Base-by-base conservation (phyloP, 1,140 invertebrate species). In the Macrocentrus cingulum region DNA sequence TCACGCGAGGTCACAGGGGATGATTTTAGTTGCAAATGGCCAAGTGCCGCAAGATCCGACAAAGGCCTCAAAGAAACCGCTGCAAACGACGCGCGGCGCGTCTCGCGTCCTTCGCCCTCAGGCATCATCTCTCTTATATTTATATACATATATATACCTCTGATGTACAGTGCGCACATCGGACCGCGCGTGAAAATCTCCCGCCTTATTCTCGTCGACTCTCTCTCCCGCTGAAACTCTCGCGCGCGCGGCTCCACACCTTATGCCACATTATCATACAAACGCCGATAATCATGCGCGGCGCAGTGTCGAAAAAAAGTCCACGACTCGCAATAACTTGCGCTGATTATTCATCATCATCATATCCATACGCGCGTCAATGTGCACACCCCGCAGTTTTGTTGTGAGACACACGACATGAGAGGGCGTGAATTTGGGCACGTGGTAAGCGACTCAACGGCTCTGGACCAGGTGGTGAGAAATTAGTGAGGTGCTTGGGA, bases 1-100 rank as follows among this genome's bases (percentile, higher is more conserved):
- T 78, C 75, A 77, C 67, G 61, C 32, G 42, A 62, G 53, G 55
- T 56, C 55, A 65, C 65, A 69, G 63, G 64, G 70, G 69, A 70
- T 70, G 77, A 77, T 80, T 80, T 79, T 77, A 79, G 76, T 77
- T 79, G 75, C 75, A 77, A 77, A 79, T 80, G 76, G 74, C 72
- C 69, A 71, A 78, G 73, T 68, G 77, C 75, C 77, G 76, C 72
- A 70, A 76, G 75, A 76, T 71, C 77, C 76, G 76, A 79, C 77
- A 79, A 79, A 80, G 76, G 72, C 67, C 61, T 73, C 74, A 78
- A 77, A 77, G 75, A 68, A 58, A 71, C 74, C 75, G 76, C 76
- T 62, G 55, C 65, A 65, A 66, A 66, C 62, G 67, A 64, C 65
- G 58, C 49, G 29, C 44, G 39, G 48, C 59, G 42, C 45, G 18